Evolutionary conservation across 2,113 vertebrate genomes (phyloP).

Genomic region (Mesitornis unicolor): DNA sequence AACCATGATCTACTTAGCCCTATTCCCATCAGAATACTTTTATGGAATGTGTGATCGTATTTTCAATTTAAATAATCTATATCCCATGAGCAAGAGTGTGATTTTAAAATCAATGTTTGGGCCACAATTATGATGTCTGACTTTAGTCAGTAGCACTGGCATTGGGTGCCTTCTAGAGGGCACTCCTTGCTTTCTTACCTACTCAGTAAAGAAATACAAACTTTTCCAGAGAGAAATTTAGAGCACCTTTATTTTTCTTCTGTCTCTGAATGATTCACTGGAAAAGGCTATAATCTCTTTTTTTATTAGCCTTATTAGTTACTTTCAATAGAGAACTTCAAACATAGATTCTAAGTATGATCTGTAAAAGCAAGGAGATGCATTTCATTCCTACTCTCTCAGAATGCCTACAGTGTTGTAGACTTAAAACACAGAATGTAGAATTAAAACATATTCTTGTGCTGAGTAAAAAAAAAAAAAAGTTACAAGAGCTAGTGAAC

Average conservation of each 20-base stretch:
- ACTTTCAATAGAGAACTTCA: neutral
- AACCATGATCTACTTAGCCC: neutral
- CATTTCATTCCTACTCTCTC: neutral
- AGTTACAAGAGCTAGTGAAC: neutral
- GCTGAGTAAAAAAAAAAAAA: rapidly evolving
- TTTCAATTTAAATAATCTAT: neutral
- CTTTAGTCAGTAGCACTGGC: neutral
- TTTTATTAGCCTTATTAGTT: neutral
- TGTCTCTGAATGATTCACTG: neutral
- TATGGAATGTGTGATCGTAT: neutral
- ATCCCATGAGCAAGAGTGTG: neutral
- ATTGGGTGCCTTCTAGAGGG: neutral
- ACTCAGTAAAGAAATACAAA: neutral
- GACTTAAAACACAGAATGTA: no score
- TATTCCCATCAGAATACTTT: neutral
- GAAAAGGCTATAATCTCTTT: neutral
- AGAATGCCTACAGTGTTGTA: neutral
- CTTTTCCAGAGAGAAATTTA: neutral
- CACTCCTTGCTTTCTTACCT: neutral
- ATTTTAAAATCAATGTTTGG: neutral
- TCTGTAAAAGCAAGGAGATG: neutral
- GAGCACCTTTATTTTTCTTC: neutral
- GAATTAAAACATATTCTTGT: neutral
- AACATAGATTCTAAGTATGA: neutral
- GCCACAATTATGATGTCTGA: neutral